phyloP scores from a whole-genome alignment of 1,140 invertebrate genomes.

The Lasaia peninsularis region DNA sequence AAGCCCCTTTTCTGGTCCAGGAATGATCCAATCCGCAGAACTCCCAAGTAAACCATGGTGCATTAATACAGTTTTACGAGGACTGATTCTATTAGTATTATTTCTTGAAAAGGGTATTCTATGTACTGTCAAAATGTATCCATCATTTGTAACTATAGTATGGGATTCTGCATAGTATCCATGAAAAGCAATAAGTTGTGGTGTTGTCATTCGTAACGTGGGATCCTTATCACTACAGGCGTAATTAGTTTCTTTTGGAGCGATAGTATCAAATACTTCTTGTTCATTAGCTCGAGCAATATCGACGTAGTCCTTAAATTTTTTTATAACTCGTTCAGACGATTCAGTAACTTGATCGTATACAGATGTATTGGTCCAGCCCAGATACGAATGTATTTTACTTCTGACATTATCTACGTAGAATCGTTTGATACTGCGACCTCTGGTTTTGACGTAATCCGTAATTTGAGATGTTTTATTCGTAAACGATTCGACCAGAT shows the following conservation, averaged over 20 bases:
- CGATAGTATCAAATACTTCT: conserved; percentile 53
- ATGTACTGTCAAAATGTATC: conserved; percentile 85
- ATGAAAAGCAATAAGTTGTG: conserved; percentile 79
- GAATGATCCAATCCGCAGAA: conserved; percentile 86
- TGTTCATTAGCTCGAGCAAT: conserved; percentile 38
- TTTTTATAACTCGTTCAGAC: conserved; percentile 31
- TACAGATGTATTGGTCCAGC: conserved; percentile 18
- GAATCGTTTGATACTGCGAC: conserved; percentile 49
- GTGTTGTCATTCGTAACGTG: conserved; percentile 60
- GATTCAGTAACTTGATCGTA: background rate
- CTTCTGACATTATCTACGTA: conserved; percentile 51
- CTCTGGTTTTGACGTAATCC: conserved; percentile 51
- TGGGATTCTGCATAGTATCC: conserved; percentile 85
- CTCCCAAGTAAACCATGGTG: conserved; percentile 88
- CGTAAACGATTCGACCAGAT: conserved; percentile 39
- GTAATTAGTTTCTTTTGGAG: conserved; percentile 36
- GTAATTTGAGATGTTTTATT: conserved; percentile 52
- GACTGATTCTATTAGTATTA: conserved; percentile 25
- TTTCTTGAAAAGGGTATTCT: conserved; percentile 80
- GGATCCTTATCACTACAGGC: conserved; percentile 53
- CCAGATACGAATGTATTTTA: conserved; percentile 48
- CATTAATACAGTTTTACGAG: conserved; percentile 78
- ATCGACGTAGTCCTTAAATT: conserved; percentile 44
- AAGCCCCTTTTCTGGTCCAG: conserved; percentile 79
- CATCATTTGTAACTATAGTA: conserved; percentile 82